A percentile compares a stretch with the other conserved stretches of the same genome.
Evolutionary conservation across 2,113 vertebrate species (phyloP).

Genomic region (Thalassoma bifasciatum): DNA sequence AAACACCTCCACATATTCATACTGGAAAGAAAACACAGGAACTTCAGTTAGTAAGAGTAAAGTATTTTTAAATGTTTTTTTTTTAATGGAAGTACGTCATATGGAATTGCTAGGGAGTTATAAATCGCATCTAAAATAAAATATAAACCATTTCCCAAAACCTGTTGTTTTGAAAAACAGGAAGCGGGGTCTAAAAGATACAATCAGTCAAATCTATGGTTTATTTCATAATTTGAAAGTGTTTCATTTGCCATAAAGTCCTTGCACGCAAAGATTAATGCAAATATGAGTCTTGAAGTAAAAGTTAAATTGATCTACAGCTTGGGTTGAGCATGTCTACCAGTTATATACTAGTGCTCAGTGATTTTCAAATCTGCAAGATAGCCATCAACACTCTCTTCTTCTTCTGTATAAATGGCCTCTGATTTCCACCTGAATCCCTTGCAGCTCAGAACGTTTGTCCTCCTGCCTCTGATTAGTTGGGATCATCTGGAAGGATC

Average conservation of each 20-base stretch:
- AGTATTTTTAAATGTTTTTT: too few species aligned
- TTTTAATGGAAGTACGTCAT: too few species aligned
- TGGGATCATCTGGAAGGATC: conserved; percentile 22
- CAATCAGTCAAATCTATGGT: too few species aligned
- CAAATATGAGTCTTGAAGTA: too few species aligned
- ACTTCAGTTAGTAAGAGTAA: background rate
- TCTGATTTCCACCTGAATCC: conserved; percentile 19
- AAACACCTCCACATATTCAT: too few species aligned
- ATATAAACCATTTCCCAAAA: background rate
- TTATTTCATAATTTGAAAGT: too few species aligned
- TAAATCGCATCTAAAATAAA: background rate
- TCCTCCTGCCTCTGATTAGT: conserved; percentile 12
- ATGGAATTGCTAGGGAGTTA: too few species aligned
- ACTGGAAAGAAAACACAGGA: background rate
- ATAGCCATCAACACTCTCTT: background rate
- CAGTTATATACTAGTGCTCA: background rate
- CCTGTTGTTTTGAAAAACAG: too few species aligned
- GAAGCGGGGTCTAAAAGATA: too few species aligned
- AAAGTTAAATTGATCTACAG: too few species aligned
- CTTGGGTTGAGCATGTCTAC: background rate
- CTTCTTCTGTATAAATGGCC: background rate
- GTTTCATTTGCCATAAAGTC: too few species aligned
- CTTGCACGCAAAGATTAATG: too few species aligned
- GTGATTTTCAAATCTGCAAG: background rate
- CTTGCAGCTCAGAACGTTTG: conserved; percentile 16